These are phyloP conservation scores for Erythrocercus mccallii DNA, from an alignment of 2,113 vertebrate genomes.

Conservation along the genomic window DNA sequence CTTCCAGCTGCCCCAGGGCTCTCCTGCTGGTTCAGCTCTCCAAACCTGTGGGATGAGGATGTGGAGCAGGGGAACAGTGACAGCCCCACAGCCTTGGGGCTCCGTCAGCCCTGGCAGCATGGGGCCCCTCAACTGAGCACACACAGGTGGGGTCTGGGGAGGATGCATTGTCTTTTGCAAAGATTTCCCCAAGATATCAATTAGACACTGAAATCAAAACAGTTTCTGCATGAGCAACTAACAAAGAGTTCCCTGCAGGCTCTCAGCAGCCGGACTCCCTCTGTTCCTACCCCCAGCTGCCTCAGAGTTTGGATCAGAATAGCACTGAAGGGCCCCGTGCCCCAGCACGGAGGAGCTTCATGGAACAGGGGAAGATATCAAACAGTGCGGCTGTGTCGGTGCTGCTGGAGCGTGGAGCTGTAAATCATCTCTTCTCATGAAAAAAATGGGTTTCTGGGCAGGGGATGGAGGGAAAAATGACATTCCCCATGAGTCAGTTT, in stretches of 20 bases:
- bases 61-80: neutral
- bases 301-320: neutral
- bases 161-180: neutral
- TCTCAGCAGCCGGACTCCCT: neutral
- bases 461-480: neutral
- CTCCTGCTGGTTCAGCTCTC: neutral
- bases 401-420: neutral
- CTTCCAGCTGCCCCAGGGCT: neutral
- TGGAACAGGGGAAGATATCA: neutral
- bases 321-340: neutral
- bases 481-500: slow-evolving; percentile 3
- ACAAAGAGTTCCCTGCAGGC: neutral
- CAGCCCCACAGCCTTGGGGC: neutral
- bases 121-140: neutral
- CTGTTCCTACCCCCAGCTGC: neutral
- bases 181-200: slow-evolving; percentile 31
- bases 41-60: rapidly evolving
- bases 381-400: neutral
- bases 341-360: neutral
- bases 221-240: slow-evolving; percentile 24
- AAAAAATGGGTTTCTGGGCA: slow-evolving; percentile 5
- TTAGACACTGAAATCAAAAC: slow-evolving; percentile 26
- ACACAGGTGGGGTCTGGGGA: neutral
- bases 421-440: neutral
- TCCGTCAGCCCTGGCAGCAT: rapidly evolving